These are phyloP conservation scores for Silurus meridionalis DNA, from an alignment of 2,113 vertebrate species.

Conservation along the genomic window DNA sequence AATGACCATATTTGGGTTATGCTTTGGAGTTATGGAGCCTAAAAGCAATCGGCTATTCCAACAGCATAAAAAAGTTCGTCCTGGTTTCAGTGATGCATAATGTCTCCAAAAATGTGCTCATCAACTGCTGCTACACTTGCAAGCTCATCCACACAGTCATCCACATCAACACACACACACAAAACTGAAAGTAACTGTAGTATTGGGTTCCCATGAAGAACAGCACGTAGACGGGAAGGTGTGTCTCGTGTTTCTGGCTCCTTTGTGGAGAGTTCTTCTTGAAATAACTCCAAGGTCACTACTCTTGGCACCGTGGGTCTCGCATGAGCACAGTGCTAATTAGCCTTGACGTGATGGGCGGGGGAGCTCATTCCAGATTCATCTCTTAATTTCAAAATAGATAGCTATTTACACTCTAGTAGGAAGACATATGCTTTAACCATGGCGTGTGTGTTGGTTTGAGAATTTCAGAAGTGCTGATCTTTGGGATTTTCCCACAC, in stretches of 20 bases:
- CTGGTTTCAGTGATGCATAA: no score
- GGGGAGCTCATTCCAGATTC: slow-evolving; percentile 42
- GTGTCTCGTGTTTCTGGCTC: slow-evolving; percentile 8
- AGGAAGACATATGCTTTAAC: neutral
- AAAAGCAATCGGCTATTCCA: neutral
- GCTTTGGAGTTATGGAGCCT: neutral
- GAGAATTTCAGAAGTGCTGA: no score
- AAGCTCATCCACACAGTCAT: neutral
- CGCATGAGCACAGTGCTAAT: slow-evolving; percentile 63
- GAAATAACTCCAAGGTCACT: slow-evolving; percentile 66
- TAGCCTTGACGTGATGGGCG: slow-evolving; percentile 61
- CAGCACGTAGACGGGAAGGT: neutral
- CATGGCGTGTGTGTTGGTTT: no score
- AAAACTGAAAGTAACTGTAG: no score
- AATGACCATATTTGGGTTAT: no score
- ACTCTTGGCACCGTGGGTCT: slow-evolving; percentile 50
- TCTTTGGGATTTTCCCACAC: no score
- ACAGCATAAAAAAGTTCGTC: neutral
- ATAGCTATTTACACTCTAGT: neutral
- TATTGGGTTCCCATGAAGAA: neutral
- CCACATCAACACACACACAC: neutral
- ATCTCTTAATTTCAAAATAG: slow-evolving; percentile 25
- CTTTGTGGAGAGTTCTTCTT: slow-evolving; percentile 49
- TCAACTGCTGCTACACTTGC: neutral
- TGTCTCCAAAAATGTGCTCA: neutral